Conservation (phyloP, 2,888 invertebrate genomes). For the Lasius fuliginosus region DNA sequence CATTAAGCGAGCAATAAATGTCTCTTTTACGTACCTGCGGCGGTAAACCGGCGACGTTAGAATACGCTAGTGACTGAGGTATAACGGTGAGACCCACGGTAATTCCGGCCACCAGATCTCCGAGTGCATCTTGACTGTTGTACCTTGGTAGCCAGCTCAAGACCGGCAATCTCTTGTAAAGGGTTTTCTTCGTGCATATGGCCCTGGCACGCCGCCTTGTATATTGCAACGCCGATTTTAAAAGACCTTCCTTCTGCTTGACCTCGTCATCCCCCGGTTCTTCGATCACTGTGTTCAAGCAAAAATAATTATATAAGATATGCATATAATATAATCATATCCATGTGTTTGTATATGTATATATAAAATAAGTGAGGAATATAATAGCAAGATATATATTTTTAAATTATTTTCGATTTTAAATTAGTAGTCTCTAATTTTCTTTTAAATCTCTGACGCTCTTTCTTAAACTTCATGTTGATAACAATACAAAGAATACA, state of each 20-base stretch:
- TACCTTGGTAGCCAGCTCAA: constrained; percentile 93
- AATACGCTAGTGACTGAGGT: constrained; percentile 95
- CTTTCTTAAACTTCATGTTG: neutral
- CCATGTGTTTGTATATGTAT: neutral
- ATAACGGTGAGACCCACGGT: constrained; percentile 98
- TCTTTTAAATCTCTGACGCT: neutral
- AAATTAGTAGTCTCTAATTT: neutral
- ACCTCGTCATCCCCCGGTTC: constrained; percentile 80
- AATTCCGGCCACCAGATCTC: constrained; percentile 96
- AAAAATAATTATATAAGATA: neutral
- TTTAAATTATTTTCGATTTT: neutral
- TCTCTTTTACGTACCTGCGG: constrained; percentile 87
- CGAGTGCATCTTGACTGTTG: constrained; percentile 90
- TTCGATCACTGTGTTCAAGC: constrained; percentile 81
- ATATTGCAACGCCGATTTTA: constrained; percentile 85
- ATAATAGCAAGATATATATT: neutral
- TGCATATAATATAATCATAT: neutral
- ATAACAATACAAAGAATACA: neutral
- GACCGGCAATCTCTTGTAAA: constrained; percentile 92
- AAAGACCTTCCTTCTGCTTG: constrained; percentile 80
- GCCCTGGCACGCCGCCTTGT: constrained; percentile 86
- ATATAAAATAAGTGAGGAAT: neutral
- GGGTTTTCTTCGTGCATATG: constrained; percentile 90
- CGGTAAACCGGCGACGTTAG: constrained; percentile 93
- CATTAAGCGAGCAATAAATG: constrained; percentile 16